Evolutionary conservation across 2,113 vertebrate genomes (phyloP).

Genomic region (Sminthopsis crassicaudata): DNA sequence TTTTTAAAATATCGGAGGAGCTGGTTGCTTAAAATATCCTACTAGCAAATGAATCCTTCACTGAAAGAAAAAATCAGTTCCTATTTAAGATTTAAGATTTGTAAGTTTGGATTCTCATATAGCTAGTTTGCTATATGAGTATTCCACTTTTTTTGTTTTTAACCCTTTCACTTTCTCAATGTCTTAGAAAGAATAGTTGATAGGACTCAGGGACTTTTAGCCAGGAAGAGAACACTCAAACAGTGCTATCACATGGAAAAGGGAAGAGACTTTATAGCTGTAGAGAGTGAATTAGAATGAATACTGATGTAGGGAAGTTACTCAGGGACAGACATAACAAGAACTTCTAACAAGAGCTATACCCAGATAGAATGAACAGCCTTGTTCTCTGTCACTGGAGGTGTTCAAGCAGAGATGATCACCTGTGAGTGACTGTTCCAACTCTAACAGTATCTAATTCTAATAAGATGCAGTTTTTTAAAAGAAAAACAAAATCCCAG

Average conservation of each 20-base stretch:
- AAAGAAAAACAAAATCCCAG: not conserved
- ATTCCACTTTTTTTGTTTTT: not conserved
- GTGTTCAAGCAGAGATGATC: not conserved
- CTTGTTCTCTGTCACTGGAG: not conserved
- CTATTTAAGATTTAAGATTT: not conserved
- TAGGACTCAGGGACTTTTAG: not conserved
- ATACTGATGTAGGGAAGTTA: not conserved
- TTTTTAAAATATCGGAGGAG: not conserved
- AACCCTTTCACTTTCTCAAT: not conserved
- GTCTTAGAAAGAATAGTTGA: not conserved
- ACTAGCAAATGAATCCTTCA: not conserved
- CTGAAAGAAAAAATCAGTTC: not conserved
- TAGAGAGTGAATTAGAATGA: not conserved
- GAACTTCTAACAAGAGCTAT: not conserved
- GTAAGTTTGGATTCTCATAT: not conserved
- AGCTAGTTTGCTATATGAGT: not conserved
- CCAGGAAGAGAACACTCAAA: not conserved
- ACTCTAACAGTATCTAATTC: not conserved
- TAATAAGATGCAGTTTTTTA: not conserved
- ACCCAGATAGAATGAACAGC: not conserved
- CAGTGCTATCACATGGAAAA: not conserved
- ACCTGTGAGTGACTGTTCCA: not conserved
- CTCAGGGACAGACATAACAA: not conserved
- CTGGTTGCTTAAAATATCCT: not conserved
- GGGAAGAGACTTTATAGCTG: not conserved